Base-by-base conservation (phyloP, 92 coral and sea anemone species). In the Umimayanthus kanabou region DNA sequence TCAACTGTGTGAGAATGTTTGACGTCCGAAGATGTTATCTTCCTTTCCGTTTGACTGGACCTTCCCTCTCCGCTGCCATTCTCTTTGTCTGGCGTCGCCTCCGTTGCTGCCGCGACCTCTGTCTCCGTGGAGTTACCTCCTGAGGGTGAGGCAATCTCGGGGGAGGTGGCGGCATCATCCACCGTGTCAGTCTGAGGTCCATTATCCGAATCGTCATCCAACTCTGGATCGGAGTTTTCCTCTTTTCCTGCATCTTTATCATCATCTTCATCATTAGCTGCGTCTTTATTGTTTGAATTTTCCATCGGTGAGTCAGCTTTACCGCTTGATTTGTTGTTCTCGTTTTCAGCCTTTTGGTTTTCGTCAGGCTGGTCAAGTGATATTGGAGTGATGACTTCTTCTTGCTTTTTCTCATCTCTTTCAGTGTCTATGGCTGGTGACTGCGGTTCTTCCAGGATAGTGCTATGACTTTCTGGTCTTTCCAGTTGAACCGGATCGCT, bases 311-410 rank as follows among this genome's bases (percentile, higher is more conserved):
- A 47, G 80, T 40, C 61, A 33, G 77, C 69, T 37, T 66, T 23
- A n/a, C 28, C 22, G 20, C 26, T 50, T 25, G 39, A 11, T 50
- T 80, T 22, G 71, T 89, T 30, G 79, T 66, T 66, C 25, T 89
- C 26, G 18, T 85, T 47, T 57, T 73, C 81, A 53, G 86, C 92
- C 15, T 82, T 66, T 15, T 80, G 87, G 39, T 81, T 85, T 37
- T 43, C 90, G 16, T 89, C 85, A 28, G 45, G 79, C 30, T 76
- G 64, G 4, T 69, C 64, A 39, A 16, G 8, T 25, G 23, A 3
- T 2, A 57, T n/a, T 22, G 66, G 65, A 78, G 82, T 9, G 64
- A 10, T 61, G 50, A 75, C 90, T 88, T 71, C 40, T 72, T 72
- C 76, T 3, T 72, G 37, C 40, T 29, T 33, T 72, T 33, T 29